phyloP scores from a whole-genome alignment of 92 coral and sea anemone genomes.

The Porites cylindrica region DNA sequence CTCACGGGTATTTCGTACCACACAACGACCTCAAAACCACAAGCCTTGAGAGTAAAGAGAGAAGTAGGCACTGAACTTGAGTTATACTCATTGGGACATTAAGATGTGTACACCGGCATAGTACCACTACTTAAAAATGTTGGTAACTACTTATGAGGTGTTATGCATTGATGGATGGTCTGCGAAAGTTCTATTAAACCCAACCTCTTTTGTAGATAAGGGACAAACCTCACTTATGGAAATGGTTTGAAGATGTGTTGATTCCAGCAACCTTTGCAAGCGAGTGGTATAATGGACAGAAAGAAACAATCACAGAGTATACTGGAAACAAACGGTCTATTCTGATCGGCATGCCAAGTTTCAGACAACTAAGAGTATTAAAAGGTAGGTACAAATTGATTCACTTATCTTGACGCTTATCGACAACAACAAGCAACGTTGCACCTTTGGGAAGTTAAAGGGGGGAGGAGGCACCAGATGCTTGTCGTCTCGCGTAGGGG shows the following conservation, averaged over 20 bases:
- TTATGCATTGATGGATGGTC: background rate
- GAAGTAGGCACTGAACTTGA: too few species aligned
- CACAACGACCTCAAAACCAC: too few species aligned
- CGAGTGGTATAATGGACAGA: constrained; percentile 57
- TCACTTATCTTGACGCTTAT: background rate
- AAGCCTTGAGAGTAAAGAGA: too few species aligned
- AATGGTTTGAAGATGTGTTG: constrained; percentile 7
- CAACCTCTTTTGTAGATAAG: background rate
- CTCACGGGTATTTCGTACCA: too few species aligned
- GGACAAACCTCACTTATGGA: constrained; percentile 1
- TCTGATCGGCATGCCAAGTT: constrained; percentile 56
- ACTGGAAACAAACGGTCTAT: constrained; percentile 34
- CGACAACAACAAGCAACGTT: background rate
- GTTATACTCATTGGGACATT: too few species aligned
- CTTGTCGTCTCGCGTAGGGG: too few species aligned
- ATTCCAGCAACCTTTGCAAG: constrained; percentile 22
- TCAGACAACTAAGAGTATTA: constrained; percentile 43
- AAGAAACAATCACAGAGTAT: constrained; percentile 32
- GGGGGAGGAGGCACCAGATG: too few species aligned
- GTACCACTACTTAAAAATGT: background rate
- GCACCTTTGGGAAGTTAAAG: too few species aligned
- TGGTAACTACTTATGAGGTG: background rate
- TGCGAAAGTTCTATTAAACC: too few species aligned
- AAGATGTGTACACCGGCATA: too few species aligned
- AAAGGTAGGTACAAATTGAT: constrained; percentile 5